A percentile compares a stretch with the other conserved stretches of the same genome.
phyloP scores from a whole-genome alignment of 2,888 invertebrate genomes.

The Caenorhabditis doughertyi region DNA sequence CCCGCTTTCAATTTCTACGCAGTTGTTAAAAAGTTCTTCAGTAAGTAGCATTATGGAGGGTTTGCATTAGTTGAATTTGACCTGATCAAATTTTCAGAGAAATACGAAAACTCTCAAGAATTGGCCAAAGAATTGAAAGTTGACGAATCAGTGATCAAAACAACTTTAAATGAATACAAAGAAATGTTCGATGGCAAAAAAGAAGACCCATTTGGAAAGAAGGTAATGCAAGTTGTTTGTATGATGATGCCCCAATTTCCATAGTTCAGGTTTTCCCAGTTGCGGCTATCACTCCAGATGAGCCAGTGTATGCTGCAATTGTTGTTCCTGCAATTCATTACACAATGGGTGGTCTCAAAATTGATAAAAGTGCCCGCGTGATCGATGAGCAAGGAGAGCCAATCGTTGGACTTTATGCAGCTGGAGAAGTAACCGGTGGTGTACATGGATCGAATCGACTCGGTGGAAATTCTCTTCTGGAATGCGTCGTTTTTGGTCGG shows the following conservation, averaged over 20 bases:
- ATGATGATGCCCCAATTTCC: background rate
- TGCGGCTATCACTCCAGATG: slow-evolving; percentile 60
- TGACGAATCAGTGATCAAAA: slow-evolving; percentile 58
- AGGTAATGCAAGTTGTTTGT: slow-evolving; percentile 7
- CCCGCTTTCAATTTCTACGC: slow-evolving; percentile 82
- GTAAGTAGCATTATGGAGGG: slow-evolving; percentile 62
- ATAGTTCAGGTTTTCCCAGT: slow-evolving; percentile 60
- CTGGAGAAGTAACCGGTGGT: slow-evolving; percentile 83
- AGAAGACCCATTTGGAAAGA: slow-evolving; percentile 58
- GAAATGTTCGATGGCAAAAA: slow-evolving; percentile 61
- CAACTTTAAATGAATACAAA: slow-evolving; percentile 76
- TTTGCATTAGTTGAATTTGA: background rate
- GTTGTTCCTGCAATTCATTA: slow-evolving; percentile 82
- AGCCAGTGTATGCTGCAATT: slow-evolving; percentile 79
- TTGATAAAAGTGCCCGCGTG: slow-evolving; percentile 76
- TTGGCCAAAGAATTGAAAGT: slow-evolving; percentile 74
- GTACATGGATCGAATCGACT: slow-evolving; percentile 82
- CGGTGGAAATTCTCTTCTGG: slow-evolving; percentile 82
- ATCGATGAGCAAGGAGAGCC: slow-evolving; percentile 77
- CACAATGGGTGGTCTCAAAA: slow-evolving; percentile 82
- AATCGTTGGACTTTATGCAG: slow-evolving; percentile 81
- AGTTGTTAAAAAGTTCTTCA: slow-evolving; percentile 82
- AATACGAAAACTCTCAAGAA: slow-evolving; percentile 74
- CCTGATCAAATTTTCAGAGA: slow-evolving; percentile 38
- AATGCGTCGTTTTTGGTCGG: slow-evolving; percentile 83